Conservation (phyloP, 1,140 invertebrate species). For the Sitobion miscanthi region DNA sequence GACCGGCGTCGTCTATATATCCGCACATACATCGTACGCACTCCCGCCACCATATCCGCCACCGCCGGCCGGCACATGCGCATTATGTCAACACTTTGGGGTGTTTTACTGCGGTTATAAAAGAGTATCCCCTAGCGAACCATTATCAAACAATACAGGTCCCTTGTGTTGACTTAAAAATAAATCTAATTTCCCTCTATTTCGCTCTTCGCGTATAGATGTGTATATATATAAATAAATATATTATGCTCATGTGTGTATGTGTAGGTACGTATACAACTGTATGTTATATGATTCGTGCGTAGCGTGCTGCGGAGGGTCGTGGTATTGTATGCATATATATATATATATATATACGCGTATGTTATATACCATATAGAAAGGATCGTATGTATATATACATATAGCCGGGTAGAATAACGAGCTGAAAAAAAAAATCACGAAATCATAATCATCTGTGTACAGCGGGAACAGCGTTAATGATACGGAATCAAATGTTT, state of each 20-base stretch:
- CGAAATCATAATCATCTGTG: slow-evolving; percentile 13
- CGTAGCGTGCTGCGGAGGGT: neutral
- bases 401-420: neutral
- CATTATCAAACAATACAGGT: slow-evolving; percentile 57
- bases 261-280: neutral
- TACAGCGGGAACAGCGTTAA: slow-evolving; percentile 2
- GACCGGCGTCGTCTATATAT: neutral
- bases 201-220: neutral
- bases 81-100: slow-evolving; percentile 56
- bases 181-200: slow-evolving; percentile 55
- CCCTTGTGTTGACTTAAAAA: slow-evolving; percentile 56
- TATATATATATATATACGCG: neutral
- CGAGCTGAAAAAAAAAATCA: slow-evolving; percentile 1
- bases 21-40: neutral
- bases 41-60: neutral
- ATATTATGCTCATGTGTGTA: too few relatives aligned
- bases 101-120: slow-evolving; percentile 57
- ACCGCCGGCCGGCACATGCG: neutral
- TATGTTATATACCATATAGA: neutral
- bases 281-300: neutral
- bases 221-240: neutral
- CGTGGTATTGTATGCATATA: neutral
- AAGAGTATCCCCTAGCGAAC: slow-evolving; percentile 51
- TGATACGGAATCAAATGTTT: slow-evolving; percentile 56
- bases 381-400: neutral